These are phyloP conservation scores for Pocota personata DNA, from an alignment of 2,888 invertebrate genomes.

Conservation along the genomic window DNA sequence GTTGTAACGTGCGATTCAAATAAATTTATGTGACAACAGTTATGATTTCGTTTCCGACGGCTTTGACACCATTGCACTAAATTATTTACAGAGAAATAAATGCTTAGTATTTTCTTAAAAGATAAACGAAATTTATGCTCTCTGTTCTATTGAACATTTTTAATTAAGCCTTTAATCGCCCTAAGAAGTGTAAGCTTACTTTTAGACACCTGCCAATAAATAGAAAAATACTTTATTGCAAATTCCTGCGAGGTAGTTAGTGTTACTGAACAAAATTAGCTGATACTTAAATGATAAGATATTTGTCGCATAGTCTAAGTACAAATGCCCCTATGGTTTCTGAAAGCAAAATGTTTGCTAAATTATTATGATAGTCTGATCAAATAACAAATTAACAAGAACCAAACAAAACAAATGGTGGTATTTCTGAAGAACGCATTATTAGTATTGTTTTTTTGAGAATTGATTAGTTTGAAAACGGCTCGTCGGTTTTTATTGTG, in stretches of 20 bases:
- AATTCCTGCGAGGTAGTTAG: background rate
- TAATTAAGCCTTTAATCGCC: background rate
- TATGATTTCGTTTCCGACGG: no score
- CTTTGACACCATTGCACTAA: no score
- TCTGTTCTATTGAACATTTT: background rate
- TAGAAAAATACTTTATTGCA: no score
- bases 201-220: background rate
- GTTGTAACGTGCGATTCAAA: no score
- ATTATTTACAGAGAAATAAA: no score
- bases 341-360: background rate
- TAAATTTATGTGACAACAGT: no score
- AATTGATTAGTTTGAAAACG: background rate
- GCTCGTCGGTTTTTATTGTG: background rate
- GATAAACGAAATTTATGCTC: no score
- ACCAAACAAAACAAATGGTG: background rate
- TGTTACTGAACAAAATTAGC: background rate
- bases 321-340: background rate
- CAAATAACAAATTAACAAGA: constrained; percentile 12
- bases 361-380: background rate
- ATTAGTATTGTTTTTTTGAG: background rate
- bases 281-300: background rate
- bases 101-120: no score
- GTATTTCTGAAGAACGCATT: background rate
- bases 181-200: background rate
- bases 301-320: background rate